Evolutionary conservation across 2,888 invertebrate species (phyloP), one percentile per base, ranked within the genome.

Genomic region (Cosmorhoe ocellata): DNA sequence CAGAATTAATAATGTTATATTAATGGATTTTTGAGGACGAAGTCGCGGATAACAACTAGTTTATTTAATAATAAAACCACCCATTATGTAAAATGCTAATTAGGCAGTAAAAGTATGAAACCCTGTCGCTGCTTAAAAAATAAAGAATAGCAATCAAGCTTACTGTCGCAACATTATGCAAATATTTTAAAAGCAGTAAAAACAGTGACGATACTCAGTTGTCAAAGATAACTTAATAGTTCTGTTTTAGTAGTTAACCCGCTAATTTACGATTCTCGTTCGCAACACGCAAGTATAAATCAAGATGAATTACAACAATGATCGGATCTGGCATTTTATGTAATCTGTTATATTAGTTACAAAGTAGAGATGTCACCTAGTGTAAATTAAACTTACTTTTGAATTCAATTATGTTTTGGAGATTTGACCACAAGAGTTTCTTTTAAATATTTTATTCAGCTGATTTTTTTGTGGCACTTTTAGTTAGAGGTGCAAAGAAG

Each of bases 241-340:
- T 62, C 69, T 69, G 69, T 72, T 70, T 74, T 63, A 61, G 68
- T 74, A 70, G 71, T 76, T 66, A 71, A 71, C 71, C 68, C 62
- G 76, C 73, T 79, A 81, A 82, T 83, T 81, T 82, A 84, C 78
- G 81, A 83, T 72, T 74, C 68, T 74, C 71, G 69, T 69, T 68
- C 68, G 61, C 56, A 63, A 78, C 81, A 83, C 81, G 79, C 79
- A 69, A 76, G 72, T 56, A 76, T 86, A 86, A 86, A 87, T 88
- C 86, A 81, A 74, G 79, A 83, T 82, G 84, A 88, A 80, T 81
- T 83, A 85, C 79, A 74, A 78, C 82, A 79, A 78, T 79, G 81
- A 82, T 84, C 70, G 71, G 70, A 83, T 79, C 79, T 78, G 68
- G 65, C 64, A 65, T 79, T 79, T 70, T 74, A 78, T 74, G 74